phyloP scores from a whole-genome alignment of 2,888 invertebrate species.

The Xanthorhoe designata region DNA sequence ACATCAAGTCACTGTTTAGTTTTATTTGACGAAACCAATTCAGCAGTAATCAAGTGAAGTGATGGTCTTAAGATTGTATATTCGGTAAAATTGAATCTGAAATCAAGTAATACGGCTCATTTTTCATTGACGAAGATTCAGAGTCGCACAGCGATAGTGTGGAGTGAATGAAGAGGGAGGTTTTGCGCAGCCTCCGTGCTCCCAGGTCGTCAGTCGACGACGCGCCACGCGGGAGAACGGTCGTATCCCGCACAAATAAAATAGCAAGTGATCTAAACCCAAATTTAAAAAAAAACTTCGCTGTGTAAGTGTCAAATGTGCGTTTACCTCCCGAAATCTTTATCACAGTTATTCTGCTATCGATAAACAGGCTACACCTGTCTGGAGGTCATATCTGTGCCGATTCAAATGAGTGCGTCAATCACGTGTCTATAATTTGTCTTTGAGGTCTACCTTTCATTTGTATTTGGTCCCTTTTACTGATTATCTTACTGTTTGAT shows the following conservation, averaged over 20 bases:
- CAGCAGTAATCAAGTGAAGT: background rate
- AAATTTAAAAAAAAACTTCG: conserved; percentile 57
- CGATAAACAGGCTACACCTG: conserved; percentile 66
- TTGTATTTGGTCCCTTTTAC: background rate
- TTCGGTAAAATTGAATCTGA: conserved; percentile 5
- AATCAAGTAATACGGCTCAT: conserved; percentile 1
- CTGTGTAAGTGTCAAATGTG: conserved; percentile 61
- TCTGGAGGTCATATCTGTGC: conserved; percentile 74
- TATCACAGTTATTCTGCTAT: conserved; percentile 45
- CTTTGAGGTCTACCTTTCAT: conserved; percentile 19
- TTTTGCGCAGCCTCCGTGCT: conserved; percentile 81
- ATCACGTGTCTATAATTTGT: conserved; percentile 60
- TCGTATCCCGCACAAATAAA: conserved; percentile 64
- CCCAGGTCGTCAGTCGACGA: conserved; percentile 72
- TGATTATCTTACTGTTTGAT: no score
- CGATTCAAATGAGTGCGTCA: conserved; percentile 61
- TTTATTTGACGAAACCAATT: background rate
- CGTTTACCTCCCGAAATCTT: conserved; percentile 64
- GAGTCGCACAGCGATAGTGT: conserved; percentile 35
- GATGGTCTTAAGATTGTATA: background rate
- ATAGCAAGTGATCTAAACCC: conserved; percentile 61
- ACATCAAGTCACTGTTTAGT: background rate
- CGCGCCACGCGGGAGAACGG: conserved; percentile 71
- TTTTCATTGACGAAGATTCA: background rate
- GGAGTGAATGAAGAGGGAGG: conserved; percentile 82